phyloP scores from a whole-genome alignment of 64 coral and sea anemone species.

The Trachythela sp. region DNA sequence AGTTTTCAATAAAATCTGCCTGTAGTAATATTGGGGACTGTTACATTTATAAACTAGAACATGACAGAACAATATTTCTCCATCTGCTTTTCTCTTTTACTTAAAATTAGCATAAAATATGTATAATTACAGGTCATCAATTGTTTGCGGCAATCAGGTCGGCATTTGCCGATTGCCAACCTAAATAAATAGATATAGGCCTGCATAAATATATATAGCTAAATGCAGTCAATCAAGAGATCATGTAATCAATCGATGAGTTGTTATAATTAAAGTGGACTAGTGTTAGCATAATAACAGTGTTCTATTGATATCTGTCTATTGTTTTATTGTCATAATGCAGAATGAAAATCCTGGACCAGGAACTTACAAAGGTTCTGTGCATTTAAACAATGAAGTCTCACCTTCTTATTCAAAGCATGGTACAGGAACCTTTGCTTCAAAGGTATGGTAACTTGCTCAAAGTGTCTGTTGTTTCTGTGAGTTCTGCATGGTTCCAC shows the following conservation, averaged over 20 bases:
- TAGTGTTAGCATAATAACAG: not conserved
- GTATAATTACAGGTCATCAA: too few species aligned
- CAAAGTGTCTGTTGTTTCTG: too few species aligned
- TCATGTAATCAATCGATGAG: not conserved
- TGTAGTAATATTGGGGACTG: too few species aligned
- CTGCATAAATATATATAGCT: too few species aligned
- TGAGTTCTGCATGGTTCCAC: too few species aligned
- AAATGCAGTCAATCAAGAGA: not conserved
- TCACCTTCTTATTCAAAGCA: conserved; percentile 69
- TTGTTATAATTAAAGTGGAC: not conserved
- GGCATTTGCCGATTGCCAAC: too few species aligned
- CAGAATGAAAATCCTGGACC: conserved; percentile 88
- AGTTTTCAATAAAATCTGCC: too few species aligned
- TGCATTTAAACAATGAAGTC: not conserved
- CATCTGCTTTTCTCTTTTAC: too few species aligned
- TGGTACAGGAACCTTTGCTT: conserved; percentile 85
- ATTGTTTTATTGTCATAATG: not conserved
- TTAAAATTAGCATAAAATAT: too few species aligned
- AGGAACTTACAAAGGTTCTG: conserved; percentile 49
- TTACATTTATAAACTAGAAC: too few species aligned
- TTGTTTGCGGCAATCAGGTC: too few species aligned
- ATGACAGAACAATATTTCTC: too few species aligned
- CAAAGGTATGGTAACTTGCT: conserved; percentile 63
- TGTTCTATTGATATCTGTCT: not conserved
- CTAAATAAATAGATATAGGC: not conserved